A percentile compares a stretch with the other conserved stretches of the same genome.
Evolutionary conservation across 2,113 vertebrate species (phyloP).

Genomic region (Sphaerodactylus townsendi): DNA sequence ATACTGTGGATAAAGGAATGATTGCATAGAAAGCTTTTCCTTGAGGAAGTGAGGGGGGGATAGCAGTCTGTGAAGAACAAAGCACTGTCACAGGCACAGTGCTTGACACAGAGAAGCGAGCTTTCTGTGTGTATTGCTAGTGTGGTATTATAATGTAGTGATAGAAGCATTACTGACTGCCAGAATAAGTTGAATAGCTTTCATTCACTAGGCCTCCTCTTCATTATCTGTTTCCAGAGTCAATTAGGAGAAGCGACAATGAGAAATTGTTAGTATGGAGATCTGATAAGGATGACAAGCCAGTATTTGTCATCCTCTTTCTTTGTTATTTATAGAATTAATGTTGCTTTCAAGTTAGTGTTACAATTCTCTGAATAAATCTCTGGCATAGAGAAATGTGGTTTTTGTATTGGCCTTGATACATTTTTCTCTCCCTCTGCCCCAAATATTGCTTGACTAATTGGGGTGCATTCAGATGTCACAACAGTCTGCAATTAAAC

Average conservation of each 20-base stretch:
- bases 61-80: background rate
- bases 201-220: slow-evolving; percentile 21
- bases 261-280: background rate
- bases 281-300: slow-evolving; percentile 2
- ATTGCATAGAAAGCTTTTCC: background rate
- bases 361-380: background rate
- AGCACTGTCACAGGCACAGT: background rate
- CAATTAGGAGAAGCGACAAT: slow-evolving; percentile 11
- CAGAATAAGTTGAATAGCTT: slow-evolving; percentile 40
- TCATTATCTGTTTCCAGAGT: background rate
- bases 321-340: background rate
- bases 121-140: background rate
- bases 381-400: background rate
- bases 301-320: background rate
- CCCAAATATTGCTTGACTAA: background rate
- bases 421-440: background rate
- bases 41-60: background rate
- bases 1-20: background rate
- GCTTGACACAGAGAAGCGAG: background rate
- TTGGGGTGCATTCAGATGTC: too few species aligned
- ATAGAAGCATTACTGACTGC: slow-evolving; percentile 24
- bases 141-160: background rate
- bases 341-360: background rate
- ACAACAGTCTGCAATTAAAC: too few species aligned
- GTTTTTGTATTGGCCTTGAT: background rate